These are phyloP conservation scores for Leptinotarsa haldemani DNA, from an alignment of 2,888 invertebrate genomes.

Conservation along the genomic window DNA sequence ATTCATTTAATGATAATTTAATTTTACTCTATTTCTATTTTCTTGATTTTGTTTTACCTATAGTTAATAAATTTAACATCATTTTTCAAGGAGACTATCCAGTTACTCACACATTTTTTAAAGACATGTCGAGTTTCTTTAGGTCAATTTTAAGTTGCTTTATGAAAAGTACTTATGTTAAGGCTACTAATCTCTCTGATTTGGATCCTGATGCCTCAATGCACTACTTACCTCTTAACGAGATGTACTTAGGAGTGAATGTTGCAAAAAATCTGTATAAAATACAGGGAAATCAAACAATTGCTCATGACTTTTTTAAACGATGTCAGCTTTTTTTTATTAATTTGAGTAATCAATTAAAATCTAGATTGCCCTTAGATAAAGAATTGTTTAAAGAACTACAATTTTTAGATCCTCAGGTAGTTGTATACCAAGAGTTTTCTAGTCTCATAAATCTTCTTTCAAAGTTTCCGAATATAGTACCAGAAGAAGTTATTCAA, in stretches of 20 bases:
- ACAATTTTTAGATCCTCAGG: constrained; percentile 38
- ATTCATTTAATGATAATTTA: constrained; percentile 31
- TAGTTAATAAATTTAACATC: constrained; percentile 32
- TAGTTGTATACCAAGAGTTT: constrained; percentile 35
- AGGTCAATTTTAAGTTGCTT: constrained; percentile 31
- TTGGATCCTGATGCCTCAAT: constrained; percentile 28
- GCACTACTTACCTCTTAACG: constrained; percentile 31
- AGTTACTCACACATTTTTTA: constrained; percentile 31
- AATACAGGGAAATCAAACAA: constrained; percentile 27
- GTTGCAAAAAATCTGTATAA: constrained; percentile 30
- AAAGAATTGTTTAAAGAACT: constrained; percentile 30
- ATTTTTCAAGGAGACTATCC: constrained; percentile 41
- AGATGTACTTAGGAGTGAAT: constrained; percentile 37
- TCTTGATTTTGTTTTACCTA: constrained; percentile 31
- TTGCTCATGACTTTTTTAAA: constrained; percentile 31
- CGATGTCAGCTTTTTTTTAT: constrained; percentile 36
- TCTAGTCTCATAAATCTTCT: constrained; percentile 26
- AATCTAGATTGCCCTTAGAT: constrained; percentile 36
- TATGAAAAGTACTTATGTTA: constrained; percentile 35
- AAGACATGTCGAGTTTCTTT: constrained; percentile 27
- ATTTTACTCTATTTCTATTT: constrained; percentile 33
- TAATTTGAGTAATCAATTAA: constrained; percentile 31
- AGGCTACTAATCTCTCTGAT: constrained; percentile 27
- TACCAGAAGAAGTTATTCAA: constrained; percentile 26
- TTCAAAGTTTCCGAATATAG: constrained; percentile 31